phyloP scores from a whole-genome alignment of 2,888 invertebrate genomes.

The Lasioglossum zephyrum region DNA sequence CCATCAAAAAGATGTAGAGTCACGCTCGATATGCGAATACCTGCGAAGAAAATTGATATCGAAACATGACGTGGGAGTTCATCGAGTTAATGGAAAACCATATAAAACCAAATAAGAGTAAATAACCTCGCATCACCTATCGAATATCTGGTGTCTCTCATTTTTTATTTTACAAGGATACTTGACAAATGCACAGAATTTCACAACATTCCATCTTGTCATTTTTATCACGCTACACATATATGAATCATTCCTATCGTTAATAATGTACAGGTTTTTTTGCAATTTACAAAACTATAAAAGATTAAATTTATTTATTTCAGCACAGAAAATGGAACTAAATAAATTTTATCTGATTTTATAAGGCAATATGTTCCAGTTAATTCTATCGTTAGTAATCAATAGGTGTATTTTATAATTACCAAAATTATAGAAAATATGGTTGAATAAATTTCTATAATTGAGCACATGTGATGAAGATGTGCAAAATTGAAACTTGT shows the following conservation, averaged over 20 bases:
- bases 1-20: neutral
- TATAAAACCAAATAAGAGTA: neutral
- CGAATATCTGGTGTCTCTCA: neutral
- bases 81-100: neutral
- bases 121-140: neutral
- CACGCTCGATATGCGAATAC: neutral
- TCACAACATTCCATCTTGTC: neutral
- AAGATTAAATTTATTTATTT: neutral
- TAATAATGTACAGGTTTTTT: neutral
- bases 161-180: neutral
- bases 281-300: neutral
- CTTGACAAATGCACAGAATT: neutral
- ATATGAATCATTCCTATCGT: neutral
- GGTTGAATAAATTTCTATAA: neutral
- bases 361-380: neutral
- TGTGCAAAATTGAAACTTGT: too few relatives aligned
- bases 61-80: neutral
- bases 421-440: neutral
- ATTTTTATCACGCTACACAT: neutral
- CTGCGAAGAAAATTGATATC: conserved; percentile 1
- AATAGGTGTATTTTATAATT: neutral
- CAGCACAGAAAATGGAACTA: too few relatives aligned
- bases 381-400: neutral
- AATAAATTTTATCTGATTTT: too few relatives aligned
- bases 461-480: too few relatives aligned